These are phyloP conservation scores for Equus przewalskii DNA, from an alignment of 2,113 vertebrate genomes.

Conservation along the genomic window DNA sequence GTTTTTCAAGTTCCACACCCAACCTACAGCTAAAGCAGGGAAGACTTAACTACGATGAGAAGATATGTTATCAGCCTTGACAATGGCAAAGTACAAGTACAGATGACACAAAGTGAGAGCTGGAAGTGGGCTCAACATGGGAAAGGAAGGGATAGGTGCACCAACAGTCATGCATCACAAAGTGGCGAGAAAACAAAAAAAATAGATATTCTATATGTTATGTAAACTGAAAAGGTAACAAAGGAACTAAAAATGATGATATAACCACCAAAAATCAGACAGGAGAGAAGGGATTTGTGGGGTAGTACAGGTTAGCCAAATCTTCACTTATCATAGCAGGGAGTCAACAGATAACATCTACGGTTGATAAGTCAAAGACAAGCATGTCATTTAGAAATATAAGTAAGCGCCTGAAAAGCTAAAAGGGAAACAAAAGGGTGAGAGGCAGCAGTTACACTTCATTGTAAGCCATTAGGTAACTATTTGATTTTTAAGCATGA, in stretches of 20 bases:
- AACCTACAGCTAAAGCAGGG: background rate
- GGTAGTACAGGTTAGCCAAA: background rate
- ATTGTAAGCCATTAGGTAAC: background rate
- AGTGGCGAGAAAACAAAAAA: background rate
- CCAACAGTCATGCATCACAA: background rate
- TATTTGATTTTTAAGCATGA: conserved; percentile 5
- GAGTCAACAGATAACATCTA: background rate
- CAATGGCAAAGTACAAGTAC: background rate
- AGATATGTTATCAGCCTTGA: background rate
- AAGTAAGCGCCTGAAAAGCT: background rate
- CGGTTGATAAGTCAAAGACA: background rate
- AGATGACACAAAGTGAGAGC: background rate
- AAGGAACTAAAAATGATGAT: conserved; percentile 32
- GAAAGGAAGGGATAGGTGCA: background rate
- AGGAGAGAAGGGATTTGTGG: background rate
- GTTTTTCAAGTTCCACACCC: background rate
- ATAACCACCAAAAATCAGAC: background rate
- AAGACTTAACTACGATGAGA: background rate
- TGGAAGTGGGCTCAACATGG: background rate
- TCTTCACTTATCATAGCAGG: background rate
- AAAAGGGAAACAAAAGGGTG: background rate
- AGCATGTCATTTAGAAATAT: conserved; percentile 6
- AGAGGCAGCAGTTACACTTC: background rate
- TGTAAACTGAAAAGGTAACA: background rate
- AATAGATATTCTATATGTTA: background rate